A percentile compares a stretch with the other conserved stretches of the same genome.
Evolutionary conservation across 1,140 invertebrate genomes (phyloP).

Genomic region (Matsumurasca onukii): DNA sequence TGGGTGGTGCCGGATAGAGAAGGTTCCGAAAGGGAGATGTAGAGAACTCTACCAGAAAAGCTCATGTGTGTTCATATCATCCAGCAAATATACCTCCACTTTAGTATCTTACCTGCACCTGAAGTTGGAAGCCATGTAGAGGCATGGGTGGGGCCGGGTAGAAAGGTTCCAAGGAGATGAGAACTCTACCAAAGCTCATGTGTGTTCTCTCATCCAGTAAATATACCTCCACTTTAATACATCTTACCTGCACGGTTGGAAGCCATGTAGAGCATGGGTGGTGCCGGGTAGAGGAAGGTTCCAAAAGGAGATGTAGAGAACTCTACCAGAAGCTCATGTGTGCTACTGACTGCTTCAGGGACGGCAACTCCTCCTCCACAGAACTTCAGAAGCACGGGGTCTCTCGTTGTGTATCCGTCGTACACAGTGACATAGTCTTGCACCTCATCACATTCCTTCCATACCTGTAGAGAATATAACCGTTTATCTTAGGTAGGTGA

Average conservation of each 20-base stretch:
- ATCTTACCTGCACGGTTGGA: conserved; percentile 76
- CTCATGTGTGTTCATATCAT: conserved; percentile 80
- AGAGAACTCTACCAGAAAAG: conserved; percentile 82
- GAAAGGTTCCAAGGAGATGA: conserved; percentile 87
- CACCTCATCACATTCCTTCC: conserved; percentile 83
- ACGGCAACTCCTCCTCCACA: conserved; percentile 83
- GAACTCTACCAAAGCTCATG: conserved; percentile 85
- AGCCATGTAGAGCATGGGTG: conserved; percentile 79
- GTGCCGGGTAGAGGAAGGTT: conserved; percentile 76
- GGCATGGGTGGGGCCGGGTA: conserved; percentile 73
- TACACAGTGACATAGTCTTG: conserved; percentile 88
- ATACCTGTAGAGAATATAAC: conserved; percentile 52
- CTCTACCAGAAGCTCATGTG: conserved; percentile 82
- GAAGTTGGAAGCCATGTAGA: conserved; percentile 83
- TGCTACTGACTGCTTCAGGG: conserved; percentile 78
- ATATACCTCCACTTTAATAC: too few relatives aligned
- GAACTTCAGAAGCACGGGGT: conserved; percentile 85
- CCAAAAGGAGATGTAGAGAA: conserved; percentile 89
- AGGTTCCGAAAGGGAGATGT: conserved; percentile 88
- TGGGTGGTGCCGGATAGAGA: conserved; percentile 74
- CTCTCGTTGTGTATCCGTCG: conserved; percentile 85
- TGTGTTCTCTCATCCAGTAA: too few relatives aligned
- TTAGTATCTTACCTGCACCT: conserved; percentile 69
- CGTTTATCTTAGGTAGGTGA: not conserved
- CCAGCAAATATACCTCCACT: conserved; percentile 41